Evolutionary conservation across 92 coral and sea anemone genomes (phyloP).

Genomic region (Metridium senile): DNA sequence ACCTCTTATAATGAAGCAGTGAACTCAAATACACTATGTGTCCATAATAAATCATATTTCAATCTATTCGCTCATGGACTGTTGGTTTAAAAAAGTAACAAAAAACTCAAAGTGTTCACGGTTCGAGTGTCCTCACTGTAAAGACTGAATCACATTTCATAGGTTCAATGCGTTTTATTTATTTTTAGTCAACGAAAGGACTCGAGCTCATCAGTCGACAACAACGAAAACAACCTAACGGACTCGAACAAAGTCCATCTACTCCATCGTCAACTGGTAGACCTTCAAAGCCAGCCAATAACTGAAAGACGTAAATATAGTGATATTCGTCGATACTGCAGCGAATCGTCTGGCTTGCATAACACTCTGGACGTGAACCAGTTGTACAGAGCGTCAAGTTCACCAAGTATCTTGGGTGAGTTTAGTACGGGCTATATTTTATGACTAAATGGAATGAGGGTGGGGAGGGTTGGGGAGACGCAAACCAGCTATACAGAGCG

Average conservation of each 20-base stretch:
- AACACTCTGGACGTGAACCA: conserved; percentile 31
- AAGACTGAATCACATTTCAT: too few relatives aligned
- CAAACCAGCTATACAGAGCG: conserved; percentile 57
- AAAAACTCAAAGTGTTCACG: too few relatives aligned
- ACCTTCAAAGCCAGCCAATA: conserved; percentile 58
- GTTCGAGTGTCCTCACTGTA: too few relatives aligned
- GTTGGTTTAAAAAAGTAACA: too few relatives aligned
- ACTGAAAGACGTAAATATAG: conserved; percentile 78
- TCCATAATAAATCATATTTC: too few relatives aligned
- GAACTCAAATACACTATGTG: too few relatives aligned
- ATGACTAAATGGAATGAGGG: too few relatives aligned
- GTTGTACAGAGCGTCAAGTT: conserved; percentile 73
- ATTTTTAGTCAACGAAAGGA: conserved; percentile 21
- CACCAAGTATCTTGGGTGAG: conserved; percentile 80
- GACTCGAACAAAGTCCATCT: conserved; percentile 76
- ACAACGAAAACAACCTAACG: conserved; percentile 54
- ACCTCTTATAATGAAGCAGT: too few relatives aligned
- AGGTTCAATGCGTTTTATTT: too few relatives aligned
- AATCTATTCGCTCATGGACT: too few relatives aligned
- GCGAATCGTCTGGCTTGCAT: conserved; percentile 49
- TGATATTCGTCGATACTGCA: conserved; percentile 72
- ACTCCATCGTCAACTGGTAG: conserved; percentile 59
- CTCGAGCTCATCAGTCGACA: conserved; percentile 13
- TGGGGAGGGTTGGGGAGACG: too few relatives aligned
- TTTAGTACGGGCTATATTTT: neutral